Base-by-base conservation (phyloP, 2,888 invertebrate species). In the Chelonus formosanus region DNA sequence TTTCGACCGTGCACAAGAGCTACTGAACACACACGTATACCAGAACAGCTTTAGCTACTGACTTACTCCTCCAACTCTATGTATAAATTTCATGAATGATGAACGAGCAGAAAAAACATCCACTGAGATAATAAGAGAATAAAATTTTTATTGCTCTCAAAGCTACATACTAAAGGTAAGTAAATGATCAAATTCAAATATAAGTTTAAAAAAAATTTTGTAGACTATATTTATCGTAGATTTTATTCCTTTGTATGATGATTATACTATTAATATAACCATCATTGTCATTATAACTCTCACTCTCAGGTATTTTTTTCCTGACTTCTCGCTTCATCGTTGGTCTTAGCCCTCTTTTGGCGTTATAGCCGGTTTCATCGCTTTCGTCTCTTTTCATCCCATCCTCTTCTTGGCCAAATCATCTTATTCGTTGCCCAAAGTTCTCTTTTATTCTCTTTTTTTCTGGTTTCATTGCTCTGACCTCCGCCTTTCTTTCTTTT, bases 401-500 rank as follows among this genome's bases (percentile, higher is more conserved):
- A 53, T 61, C 65, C 55, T 20, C 60, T 43, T 63, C 59, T 53
- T 54, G 44, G 44, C 47, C 47, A 57, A 20, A 31, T 57, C 56
- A 10, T 65, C 61, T 63, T 65, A 55, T 54, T 64, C 50, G 50
- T 58, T 54, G 20, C 34, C 8, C 57, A 35, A 36, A 31, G 35
- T 63, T 50, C 48, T 53, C 40, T 63, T 62, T 8, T n/a, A 59
- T 48, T 34, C 47, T 62, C 45, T 43, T 50, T 43, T 45, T 40
- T 47, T 57, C 35, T 54, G 36, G 5, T 43, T 7, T 44, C 50
- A 35, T 44, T 43, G 34, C 53, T 50, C 32, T 35, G 52, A 53
- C 48, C 63, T 40, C 84, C 83, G 34, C 81, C 82, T 47, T 79
- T 76, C 47, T 77, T 75, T 70, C 48, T 73, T 72, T 50, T 71